These are phyloP conservation scores for Zeugodacus cucurbitae DNA, from an alignment of 1,140 invertebrate species.

Conservation along the genomic window DNA sequence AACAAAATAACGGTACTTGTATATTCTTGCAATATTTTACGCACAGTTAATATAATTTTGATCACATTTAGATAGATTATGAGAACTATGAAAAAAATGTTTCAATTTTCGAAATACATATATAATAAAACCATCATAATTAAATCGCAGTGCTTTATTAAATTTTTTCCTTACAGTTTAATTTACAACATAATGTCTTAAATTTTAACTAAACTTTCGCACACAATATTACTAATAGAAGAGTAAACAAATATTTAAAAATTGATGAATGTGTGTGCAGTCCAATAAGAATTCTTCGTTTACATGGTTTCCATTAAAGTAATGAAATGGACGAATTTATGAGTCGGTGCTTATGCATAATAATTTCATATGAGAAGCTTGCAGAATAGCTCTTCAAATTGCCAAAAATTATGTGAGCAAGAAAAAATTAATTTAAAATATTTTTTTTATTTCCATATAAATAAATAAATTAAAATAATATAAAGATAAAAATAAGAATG, in stretches of 20 bases:
- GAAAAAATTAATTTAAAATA: too few species aligned
- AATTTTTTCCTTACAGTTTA: background rate
- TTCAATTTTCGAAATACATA: background rate
- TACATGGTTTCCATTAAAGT: background rate
- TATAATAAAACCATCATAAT: background rate
- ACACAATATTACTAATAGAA: background rate
- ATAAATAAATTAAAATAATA: too few species aligned
- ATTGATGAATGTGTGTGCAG: background rate
- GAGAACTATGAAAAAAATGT: too few species aligned
- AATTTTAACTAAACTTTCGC: background rate
- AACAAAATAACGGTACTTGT: too few species aligned
- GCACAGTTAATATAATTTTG: too few species aligned
- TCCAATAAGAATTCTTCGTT: background rate
- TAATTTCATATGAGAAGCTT: background rate
- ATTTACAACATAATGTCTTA: background rate
- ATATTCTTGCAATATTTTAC: too few species aligned
- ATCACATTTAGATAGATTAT: too few species aligned
- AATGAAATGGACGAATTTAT: slow-evolving; percentile 6
- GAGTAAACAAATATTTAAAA: background rate
- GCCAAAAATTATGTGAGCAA: too few species aligned
- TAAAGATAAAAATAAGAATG: too few species aligned
- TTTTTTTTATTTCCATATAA: too few species aligned
- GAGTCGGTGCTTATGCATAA: background rate
- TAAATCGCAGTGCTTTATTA: slow-evolving; percentile 9
- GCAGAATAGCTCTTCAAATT: background rate